Evolutionary conservation across 2,113 vertebrate species (phyloP).

Genomic region (Chloropsis hardwickii): DNA sequence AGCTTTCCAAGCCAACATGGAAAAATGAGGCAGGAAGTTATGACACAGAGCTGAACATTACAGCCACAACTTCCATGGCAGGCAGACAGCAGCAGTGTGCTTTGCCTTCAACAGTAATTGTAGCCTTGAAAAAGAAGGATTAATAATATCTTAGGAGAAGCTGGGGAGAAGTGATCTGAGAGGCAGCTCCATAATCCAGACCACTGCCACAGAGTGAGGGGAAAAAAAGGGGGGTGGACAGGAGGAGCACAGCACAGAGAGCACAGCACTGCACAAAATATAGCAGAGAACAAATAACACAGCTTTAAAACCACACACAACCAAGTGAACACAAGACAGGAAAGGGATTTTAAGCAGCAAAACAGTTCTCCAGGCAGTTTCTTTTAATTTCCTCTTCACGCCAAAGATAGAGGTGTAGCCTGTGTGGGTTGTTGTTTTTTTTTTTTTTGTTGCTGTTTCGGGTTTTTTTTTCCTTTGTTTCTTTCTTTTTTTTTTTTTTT

Average conservation of each 20-base stretch:
- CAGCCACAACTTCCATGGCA: background rate
- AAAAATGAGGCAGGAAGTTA: conserved; percentile 37
- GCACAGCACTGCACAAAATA: background rate
- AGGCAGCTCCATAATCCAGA: background rate
- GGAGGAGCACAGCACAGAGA: background rate
- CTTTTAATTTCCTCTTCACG: background rate
- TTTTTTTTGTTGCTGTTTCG: background rate
- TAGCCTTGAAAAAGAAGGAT: background rate
- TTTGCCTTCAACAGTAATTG: background rate
- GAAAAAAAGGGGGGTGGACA: fast-evolving
- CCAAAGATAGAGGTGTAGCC: too few species aligned
- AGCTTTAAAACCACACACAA: background rate
- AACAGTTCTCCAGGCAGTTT: background rate
- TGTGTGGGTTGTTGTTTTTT: too few species aligned
- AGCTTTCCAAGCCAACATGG: conserved; percentile 35
- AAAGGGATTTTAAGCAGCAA: background rate
- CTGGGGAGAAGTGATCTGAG: background rate
- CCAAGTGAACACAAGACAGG: background rate
- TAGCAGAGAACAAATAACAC: background rate
- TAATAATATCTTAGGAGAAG: background rate
- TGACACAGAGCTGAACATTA: background rate
- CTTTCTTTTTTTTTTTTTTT: too few species aligned
- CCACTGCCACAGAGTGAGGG: background rate
- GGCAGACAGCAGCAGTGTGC: background rate
- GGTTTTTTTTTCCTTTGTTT: fast-evolving